Percentiles rank a stretch among this genome's conserved stretches.
Conservation (phyloP, 2,888 invertebrate species). For the Napeogenes inachia region DNA sequence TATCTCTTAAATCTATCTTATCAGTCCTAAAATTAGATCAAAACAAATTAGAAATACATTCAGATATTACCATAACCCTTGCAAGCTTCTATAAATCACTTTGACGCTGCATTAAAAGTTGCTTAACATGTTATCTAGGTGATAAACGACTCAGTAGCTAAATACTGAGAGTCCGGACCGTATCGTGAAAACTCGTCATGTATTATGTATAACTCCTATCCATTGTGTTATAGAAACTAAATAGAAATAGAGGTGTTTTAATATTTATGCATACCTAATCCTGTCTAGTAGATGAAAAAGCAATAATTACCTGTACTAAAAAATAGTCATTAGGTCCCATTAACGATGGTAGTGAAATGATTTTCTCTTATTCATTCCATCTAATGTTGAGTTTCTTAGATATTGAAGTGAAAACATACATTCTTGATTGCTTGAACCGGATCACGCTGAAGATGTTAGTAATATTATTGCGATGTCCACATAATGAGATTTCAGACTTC, state of each 20-base stretch:
- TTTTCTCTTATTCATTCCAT: background rate
- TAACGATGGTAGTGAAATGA: background rate
- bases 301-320: too few relatives aligned
- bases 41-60: background rate
- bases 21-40: background rate
- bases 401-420: constrained; percentile 4
- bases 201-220: background rate
- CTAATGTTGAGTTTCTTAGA: constrained; percentile 1
- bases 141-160: background rate
- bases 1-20: background rate
- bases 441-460: background rate
- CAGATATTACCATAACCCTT: background rate
- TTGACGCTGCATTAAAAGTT: background rate
- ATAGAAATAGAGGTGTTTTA: too few relatives aligned
- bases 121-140: constrained; percentile 1
- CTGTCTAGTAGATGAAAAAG: constrained; percentile 2
- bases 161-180: background rate
- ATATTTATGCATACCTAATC: constrained; percentile 8
- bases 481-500: too few relatives aligned
- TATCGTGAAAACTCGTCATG: background rate
- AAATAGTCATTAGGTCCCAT: too few relatives aligned
- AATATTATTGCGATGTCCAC: too few relatives aligned
- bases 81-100: background rate
- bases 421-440: constrained; percentile 1
- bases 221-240: too few relatives aligned